These are phyloP conservation scores for Tenualosa ilisha DNA, from an alignment of 2,797 vertebrate species.

Conservation along the genomic window DNA sequence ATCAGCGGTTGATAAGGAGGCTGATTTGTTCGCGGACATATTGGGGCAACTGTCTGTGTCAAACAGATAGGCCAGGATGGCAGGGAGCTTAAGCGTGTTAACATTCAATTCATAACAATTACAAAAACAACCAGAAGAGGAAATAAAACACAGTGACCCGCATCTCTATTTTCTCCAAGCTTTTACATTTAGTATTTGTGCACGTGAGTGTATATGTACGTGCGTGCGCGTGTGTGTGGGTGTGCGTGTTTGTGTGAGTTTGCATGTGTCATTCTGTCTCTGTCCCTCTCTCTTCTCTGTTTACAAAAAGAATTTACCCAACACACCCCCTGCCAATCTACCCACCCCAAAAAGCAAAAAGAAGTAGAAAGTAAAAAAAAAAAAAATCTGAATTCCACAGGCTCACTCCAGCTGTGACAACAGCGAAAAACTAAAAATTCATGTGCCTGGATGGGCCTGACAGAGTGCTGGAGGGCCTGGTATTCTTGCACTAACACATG, in stretches of 20 bases:
- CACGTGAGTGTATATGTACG: neutral
- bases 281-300: neutral
- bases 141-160: neutral
- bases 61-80: slow-evolving; percentile 22
- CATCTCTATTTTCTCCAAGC: neutral
- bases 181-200: neutral
- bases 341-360: slow-evolving; percentile 30
- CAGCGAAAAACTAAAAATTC: slow-evolving; percentile 36
- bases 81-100: neutral
- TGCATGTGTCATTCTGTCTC: neutral
- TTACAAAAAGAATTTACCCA: slow-evolving; percentile 37
- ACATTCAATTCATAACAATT: neutral
- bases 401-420: slow-evolving; percentile 38
- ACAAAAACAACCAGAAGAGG: neutral
- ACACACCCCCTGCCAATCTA: slow-evolving; percentile 33
- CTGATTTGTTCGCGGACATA: slow-evolving; percentile 15
- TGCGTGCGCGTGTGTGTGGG: neutral
- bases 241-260: neutral
- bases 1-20: slow-evolving; percentile 48
- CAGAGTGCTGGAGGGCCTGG: slow-evolving; percentile 48
- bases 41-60: slow-evolving; percentile 43
- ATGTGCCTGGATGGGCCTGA: slow-evolving; percentile 41
- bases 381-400: slow-evolving; percentile 22
- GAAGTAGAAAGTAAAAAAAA: neutral
- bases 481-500: slow-evolving; percentile 37